A percentile compares a stretch with the other conserved stretches of the same genome.
These are phyloP conservation scores for Sus cebifrons DNA, from an alignment of 2,797 vertebrate genomes.

Conservation along the genomic window DNA sequence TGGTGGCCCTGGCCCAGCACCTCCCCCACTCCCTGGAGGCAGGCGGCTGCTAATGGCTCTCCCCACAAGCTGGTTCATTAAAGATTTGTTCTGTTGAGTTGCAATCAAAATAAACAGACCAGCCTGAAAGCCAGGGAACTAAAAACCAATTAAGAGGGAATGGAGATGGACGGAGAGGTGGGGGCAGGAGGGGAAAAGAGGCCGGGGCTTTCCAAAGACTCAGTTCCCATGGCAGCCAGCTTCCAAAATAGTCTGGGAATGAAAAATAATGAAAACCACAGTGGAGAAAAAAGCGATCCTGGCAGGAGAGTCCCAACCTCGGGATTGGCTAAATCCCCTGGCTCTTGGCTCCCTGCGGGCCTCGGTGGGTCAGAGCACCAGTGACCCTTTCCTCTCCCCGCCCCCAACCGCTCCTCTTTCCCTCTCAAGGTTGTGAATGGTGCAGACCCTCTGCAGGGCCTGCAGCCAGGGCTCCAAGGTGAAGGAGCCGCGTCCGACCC, in stretches of 20 bases:
- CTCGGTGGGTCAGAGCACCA: conserved; percentile 5
- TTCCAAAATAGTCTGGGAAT: conserved; percentile 83
- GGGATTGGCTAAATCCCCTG: conserved; percentile 61
- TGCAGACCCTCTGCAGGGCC: neutral
- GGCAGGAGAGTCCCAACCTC: conserved; percentile 70
- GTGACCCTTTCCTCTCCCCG: neutral
- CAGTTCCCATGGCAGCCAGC: conserved; percentile 74
- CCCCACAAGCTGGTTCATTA: conserved; percentile 89
- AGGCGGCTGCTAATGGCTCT: conserved; percentile 89
- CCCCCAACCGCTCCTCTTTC: neutral
- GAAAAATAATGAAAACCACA: conserved; percentile 71
- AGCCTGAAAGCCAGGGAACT: conserved; percentile 83
- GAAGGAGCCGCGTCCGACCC: neutral
- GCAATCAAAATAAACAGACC: conserved; percentile 89
- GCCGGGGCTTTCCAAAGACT: conserved; percentile 79
- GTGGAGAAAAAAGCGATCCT: conserved; percentile 60
- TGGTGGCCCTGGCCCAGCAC: conserved; percentile 78
- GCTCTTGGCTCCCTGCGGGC: conserved; percentile 44
- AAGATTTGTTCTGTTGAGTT: conserved; percentile 88
- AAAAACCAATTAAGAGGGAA: conserved; percentile 86
- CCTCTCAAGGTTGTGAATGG: neutral
- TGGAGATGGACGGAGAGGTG: conserved; percentile 64
- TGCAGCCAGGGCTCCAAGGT: neutral
- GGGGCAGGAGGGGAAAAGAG: conserved; percentile 53
- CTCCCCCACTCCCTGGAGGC: conserved; percentile 83